phyloP scores from a whole-genome alignment of 2,113 vertebrate species.

The Centropus unirufus region DNA sequence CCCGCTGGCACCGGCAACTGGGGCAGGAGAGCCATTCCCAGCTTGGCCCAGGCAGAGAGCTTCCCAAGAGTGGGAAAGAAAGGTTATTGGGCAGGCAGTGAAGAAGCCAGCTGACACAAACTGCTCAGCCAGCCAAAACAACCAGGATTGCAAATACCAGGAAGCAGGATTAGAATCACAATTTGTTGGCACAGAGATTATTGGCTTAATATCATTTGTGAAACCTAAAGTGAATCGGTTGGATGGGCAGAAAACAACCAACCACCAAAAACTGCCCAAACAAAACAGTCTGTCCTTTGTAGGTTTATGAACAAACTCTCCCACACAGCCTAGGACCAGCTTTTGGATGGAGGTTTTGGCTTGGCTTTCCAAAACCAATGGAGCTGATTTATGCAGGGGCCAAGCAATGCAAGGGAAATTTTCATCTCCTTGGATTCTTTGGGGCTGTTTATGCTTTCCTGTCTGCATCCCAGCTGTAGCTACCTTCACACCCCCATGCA shows the following conservation, averaged over 20 bases:
- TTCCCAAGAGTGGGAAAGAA: not conserved
- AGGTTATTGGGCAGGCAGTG: not conserved
- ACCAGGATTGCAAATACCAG: not conserved
- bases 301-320: constrained; percentile 13
- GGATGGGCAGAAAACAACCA: not conserved
- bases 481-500: not conserved
- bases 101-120: constrained; percentile 17
- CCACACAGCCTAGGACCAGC: constrained; percentile 15
- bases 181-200: not conserved
- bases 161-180: constrained; percentile 37
- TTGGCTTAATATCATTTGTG: constrained; percentile 23
- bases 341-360: constrained; percentile 6
- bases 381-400: not conserved
- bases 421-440: not conserved
- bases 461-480: not conserved
- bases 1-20: not conserved
- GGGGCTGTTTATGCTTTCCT: not conserved
- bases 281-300: constrained; percentile 34
- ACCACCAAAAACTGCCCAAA: not conserved
- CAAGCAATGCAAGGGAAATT: not conserved
- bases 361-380: constrained; percentile 13
- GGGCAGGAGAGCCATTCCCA: not conserved
- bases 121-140: not conserved
- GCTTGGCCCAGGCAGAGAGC: not conserved
- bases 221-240: not conserved